These are phyloP conservation scores for Allobates femoralis DNA, from an alignment of 2,797 vertebrate species.

Conservation along the genomic window DNA sequence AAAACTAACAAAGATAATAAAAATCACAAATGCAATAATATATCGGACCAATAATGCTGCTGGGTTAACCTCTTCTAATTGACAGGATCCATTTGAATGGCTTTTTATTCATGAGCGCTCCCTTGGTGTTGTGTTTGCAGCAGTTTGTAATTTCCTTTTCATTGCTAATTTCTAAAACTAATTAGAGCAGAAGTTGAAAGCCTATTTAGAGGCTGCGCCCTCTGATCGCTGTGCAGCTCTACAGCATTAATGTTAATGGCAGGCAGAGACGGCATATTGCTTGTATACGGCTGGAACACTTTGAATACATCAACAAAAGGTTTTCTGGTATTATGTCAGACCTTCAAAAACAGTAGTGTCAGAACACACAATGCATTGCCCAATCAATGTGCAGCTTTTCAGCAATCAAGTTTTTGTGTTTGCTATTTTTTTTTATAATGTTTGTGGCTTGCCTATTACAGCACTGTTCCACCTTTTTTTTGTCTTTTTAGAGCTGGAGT, in stretches of 20 bases:
- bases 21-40: background rate
- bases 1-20: too few relatives aligned
- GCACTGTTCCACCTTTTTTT: too few relatives aligned
- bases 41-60: background rate
- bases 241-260: background rate
- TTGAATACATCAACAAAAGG: background rate
- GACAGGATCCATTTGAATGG: background rate
- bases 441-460: too few relatives aligned
- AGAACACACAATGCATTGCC: too few relatives aligned
- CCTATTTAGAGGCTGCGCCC: background rate
- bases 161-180: background rate
- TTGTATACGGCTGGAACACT: background rate
- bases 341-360: background rate
- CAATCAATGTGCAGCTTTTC: too few relatives aligned
- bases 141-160: background rate
- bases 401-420: too few relatives aligned
- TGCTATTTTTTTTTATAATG: too few relatives aligned
- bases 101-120: background rate
- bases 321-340: background rate
- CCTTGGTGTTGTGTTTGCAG: background rate
- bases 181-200: constrained; percentile 19
- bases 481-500: too few relatives aligned
- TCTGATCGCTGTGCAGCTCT: background rate
- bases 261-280: background rate
- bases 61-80: too few relatives aligned